Percentiles rank a stretch among this genome's conserved stretches.
Conservation (phyloP, 2,888 invertebrate species). For the Candidula unifasciata region DNA sequence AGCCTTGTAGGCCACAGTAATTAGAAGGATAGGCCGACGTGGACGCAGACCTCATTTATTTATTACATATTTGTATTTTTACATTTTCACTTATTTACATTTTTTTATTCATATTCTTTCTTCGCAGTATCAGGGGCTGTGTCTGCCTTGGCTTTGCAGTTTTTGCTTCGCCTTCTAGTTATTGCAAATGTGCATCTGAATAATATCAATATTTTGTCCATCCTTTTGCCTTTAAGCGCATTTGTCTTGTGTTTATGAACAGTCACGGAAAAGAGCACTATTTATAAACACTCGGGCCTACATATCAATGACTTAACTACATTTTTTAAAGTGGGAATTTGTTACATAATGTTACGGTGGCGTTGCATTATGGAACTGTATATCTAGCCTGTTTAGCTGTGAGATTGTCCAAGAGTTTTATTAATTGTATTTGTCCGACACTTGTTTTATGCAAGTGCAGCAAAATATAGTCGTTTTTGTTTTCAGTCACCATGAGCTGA, state of each 20-base stretch:
- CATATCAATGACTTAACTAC: constrained; percentile 55
- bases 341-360: not conserved
- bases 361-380: not conserved
- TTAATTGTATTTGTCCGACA: too few relatives aligned
- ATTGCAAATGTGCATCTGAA: constrained; percentile 69
- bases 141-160: constrained; percentile 59
- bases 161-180: constrained; percentile 64
- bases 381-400: too few relatives aligned
- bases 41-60: constrained; percentile 39
- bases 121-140: constrained; percentile 14
- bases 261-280: constrained; percentile 90
- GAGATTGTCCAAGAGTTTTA: too few relatives aligned
- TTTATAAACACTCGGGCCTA: constrained; percentile 89
- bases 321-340: constrained; percentile 48
- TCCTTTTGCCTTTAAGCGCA: constrained; percentile 56
- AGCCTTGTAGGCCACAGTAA: constrained; percentile 70
- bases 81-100: not conserved
- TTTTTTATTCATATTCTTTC: not conserved
- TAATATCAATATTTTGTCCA: constrained; percentile 58
- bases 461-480: too few relatives aligned
- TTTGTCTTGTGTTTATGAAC: constrained; percentile 93
- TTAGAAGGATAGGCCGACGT: constrained; percentile 72
- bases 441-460: too few relatives aligned
- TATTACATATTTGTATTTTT: not conserved
- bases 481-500: too few relatives aligned